A percentile compares a stretch with the other conserved stretches of the same genome.
These are phyloP conservation scores for Gadus macrocephalus DNA, from an alignment of 2,113 vertebrate genomes.

Conservation along the genomic window DNA sequence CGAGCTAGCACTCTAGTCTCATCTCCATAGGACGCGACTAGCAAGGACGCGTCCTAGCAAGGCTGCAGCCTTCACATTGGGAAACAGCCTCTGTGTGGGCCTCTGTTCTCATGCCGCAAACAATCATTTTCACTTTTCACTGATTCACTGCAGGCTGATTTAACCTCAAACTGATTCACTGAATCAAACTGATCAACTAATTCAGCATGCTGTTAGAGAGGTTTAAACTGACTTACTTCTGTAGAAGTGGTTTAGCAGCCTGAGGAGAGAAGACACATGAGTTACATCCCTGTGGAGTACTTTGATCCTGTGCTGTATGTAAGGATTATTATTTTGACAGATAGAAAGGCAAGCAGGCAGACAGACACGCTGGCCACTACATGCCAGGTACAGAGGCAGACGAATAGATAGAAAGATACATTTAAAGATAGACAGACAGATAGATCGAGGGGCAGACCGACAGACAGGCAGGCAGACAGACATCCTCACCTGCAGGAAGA, in stretches of 20 bases:
- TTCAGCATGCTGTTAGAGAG: not conserved
- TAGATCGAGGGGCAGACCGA: not conserved
- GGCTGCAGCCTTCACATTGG: too few species aligned
- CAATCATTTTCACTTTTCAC: not conserved
- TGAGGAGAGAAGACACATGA: conserved; percentile 51
- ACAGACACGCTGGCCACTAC: not conserved
- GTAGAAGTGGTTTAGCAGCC: conserved; percentile 86
- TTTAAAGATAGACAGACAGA: not conserved
- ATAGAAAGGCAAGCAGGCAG: not conserved
- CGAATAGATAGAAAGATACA: not conserved
- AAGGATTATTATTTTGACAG: not conserved
- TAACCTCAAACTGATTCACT: not conserved
- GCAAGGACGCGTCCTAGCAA: too few species aligned
- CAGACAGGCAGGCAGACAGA: not conserved
- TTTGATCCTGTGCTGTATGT: not conserved
- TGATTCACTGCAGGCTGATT: not conserved
- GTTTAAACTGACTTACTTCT: conserved; percentile 80
- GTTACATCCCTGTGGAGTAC: not conserved
- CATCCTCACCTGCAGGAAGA: conserved; percentile 88
- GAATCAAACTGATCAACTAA: too few species aligned
- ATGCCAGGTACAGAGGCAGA: not conserved
- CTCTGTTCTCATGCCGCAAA: too few species aligned
- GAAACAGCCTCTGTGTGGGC: too few species aligned
- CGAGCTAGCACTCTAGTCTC: too few species aligned
- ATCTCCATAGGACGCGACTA: too few species aligned